Conservation (phyloP, 64 coral and sea anemone genomes). For the Montipora cactus region DNA sequence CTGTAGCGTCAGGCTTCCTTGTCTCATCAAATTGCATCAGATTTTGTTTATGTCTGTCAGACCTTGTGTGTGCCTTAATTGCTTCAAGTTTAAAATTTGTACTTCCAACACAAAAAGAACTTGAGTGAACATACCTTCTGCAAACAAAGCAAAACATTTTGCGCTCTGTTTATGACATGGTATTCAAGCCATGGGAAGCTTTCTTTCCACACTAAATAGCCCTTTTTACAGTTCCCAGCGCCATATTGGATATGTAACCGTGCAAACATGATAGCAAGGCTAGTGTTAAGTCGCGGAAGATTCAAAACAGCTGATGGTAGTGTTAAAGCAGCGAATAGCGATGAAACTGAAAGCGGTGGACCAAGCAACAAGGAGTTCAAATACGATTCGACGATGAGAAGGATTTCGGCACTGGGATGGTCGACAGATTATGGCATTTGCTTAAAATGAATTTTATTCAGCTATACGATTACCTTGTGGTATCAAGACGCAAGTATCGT, state of each 20-base stretch:
- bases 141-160: too few species aligned
- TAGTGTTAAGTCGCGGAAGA: background rate
- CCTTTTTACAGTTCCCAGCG: background rate
- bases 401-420: constrained; percentile 23
- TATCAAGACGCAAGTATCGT: constrained; percentile 47
- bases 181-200: too few species aligned
- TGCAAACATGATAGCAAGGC: background rate
- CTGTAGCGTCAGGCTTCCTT: background rate
- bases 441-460: constrained; percentile 57
- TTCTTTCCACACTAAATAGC: background rate
- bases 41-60: constrained; percentile 5
- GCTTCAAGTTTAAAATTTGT: constrained; percentile 20
- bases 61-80: background rate
- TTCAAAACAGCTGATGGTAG: background rate
- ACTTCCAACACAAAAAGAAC: background rate
- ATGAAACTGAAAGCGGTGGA: background rate
- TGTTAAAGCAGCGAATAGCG: background rate
- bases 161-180: background rate
- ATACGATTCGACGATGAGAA: constrained; percentile 5
- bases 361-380: constrained; percentile 19
- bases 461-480: constrained; percentile 66
- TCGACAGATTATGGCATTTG: constrained; percentile 46
- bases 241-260: background rate
- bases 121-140: too few species aligned
- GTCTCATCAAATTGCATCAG: background rate